Evolutionary conservation across 2,113 vertebrate genomes (phyloP).

Genomic region (Laticauda colubrina): DNA sequence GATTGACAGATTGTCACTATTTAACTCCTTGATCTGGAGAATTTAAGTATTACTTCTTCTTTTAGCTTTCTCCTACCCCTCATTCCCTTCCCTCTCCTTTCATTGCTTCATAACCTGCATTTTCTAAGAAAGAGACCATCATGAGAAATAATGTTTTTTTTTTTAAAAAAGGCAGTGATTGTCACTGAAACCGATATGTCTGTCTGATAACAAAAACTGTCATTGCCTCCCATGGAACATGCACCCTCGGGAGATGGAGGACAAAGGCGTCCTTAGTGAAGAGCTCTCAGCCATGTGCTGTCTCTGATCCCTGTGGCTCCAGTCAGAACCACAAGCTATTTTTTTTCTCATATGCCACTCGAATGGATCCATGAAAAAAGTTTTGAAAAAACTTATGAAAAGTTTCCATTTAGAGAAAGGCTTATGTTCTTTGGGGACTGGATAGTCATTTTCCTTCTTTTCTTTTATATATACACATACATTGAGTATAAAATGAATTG

Average conservation of each 20-base stretch:
- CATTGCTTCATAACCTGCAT: constrained; percentile 57
- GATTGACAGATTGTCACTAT: constrained; percentile 40
- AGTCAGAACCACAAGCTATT: constrained; percentile 70
- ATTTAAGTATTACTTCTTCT: constrained; percentile 49
- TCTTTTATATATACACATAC: constrained; percentile 24
- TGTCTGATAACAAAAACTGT: constrained; percentile 75
- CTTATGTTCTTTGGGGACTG: constrained; percentile 57
- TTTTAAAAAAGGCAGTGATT: constrained; percentile 65
- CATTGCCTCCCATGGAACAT: constrained; percentile 68
- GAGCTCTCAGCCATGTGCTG: constrained; percentile 48
- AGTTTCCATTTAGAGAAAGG: constrained; percentile 55
- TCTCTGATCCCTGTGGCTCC: constrained; percentile 72
- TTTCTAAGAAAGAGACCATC: constrained; percentile 64
- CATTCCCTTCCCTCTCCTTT: not conserved
- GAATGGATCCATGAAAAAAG: constrained; percentile 61
- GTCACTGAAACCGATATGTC: constrained; percentile 72
- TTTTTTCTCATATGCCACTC: constrained; percentile 64
- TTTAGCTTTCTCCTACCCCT: not conserved
- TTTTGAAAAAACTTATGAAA: constrained; percentile 41
- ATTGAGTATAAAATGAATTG: not conserved
- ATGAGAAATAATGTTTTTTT: constrained; percentile 65
- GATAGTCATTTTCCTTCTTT: constrained; percentile 24
- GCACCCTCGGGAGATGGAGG: constrained; percentile 63
- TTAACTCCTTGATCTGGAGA: constrained; percentile 56
- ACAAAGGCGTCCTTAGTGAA: constrained; percentile 76